These are phyloP conservation scores for Euclidia mi DNA, from an alignment of 2,888 invertebrate genomes.

Conservation along the genomic window DNA sequence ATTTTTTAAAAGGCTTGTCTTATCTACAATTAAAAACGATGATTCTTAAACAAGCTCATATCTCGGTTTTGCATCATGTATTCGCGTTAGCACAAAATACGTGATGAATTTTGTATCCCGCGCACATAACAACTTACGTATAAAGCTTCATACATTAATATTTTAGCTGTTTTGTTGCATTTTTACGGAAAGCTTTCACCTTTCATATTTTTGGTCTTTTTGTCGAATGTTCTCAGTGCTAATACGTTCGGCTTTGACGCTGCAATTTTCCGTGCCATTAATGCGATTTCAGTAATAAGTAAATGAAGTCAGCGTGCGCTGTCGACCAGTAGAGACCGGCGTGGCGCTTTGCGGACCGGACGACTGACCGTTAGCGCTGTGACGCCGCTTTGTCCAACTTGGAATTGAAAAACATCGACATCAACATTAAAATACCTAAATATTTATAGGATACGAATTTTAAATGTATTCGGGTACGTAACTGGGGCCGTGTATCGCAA, in stretches of 20 bases:
- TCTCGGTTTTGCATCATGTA: too few species aligned
- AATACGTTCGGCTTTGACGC: slow-evolving; percentile 19
- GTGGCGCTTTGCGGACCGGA: slow-evolving; percentile 6
- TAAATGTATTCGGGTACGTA: slow-evolving; percentile 75
- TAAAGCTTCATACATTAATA: slow-evolving; percentile 22
- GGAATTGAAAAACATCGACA: slow-evolving; percentile 64
- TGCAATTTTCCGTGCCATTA: slow-evolving; percentile 10
- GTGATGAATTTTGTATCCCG: slow-evolving; percentile 33
- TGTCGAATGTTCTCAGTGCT: slow-evolving; percentile 14
- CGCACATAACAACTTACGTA: slow-evolving; percentile 17
- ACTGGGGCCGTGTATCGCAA: slow-evolving; percentile 77
- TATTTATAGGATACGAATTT: slow-evolving; percentile 81
- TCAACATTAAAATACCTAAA: slow-evolving; percentile 67
- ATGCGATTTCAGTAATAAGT: slow-evolving; percentile 13
- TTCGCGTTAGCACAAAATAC: slow-evolving; percentile 15
- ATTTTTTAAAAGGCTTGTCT: too few species aligned
- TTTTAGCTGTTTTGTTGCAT: slow-evolving; percentile 37
- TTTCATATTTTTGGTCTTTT: slow-evolving; percentile 29
- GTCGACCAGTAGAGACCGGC: neutral
- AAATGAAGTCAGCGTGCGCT: slow-evolving; percentile 13
- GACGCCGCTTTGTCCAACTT: slow-evolving; percentile 38
- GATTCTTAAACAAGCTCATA: too few species aligned
- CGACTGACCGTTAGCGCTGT: slow-evolving; percentile 25
- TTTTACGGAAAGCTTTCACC: slow-evolving; percentile 27
- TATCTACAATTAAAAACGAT: too few species aligned